Conservation (phyloP, 2,113 vertebrate genomes). For the Asarcornis scutulata region DNA sequence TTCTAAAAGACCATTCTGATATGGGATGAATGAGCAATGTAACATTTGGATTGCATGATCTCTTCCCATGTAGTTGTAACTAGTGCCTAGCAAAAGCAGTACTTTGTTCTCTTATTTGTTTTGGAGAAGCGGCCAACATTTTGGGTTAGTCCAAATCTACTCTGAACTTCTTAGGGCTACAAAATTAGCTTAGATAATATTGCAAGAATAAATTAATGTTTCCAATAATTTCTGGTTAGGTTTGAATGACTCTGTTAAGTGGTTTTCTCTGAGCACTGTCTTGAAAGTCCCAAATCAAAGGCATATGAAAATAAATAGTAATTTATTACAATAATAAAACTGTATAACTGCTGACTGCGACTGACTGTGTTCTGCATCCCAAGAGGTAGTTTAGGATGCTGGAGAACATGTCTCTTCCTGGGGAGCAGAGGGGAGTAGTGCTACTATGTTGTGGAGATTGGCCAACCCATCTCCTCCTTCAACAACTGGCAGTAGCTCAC, state of each 20-base stretch:
- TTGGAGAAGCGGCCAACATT: neutral
- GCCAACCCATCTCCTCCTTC: neutral
- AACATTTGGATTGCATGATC: neutral
- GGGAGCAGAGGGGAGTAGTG: neutral
- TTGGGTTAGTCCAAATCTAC: neutral
- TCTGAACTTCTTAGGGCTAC: neutral
- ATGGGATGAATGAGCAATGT: neutral
- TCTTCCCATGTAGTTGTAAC: neutral
- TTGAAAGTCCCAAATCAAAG: neutral
- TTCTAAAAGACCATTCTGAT: neutral
- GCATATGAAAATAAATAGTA: neutral
- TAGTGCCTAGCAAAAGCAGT: neutral
- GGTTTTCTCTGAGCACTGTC: neutral
- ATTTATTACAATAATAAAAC: neutral
- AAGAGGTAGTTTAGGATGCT: neutral
- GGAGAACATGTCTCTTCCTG: neutral
- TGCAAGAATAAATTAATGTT: constrained; percentile 7
- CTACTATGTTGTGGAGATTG: neutral
- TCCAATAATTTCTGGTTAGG: neutral
- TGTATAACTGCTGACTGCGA: neutral
- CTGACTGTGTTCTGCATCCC: neutral
- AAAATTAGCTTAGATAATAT: constrained; percentile 18
- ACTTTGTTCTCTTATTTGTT: neutral
- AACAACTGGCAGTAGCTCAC: neutral
- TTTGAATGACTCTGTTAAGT: neutral